phyloP scores from a whole-genome alignment of 1,140 invertebrate species.

The Magallana gigas region DNA sequence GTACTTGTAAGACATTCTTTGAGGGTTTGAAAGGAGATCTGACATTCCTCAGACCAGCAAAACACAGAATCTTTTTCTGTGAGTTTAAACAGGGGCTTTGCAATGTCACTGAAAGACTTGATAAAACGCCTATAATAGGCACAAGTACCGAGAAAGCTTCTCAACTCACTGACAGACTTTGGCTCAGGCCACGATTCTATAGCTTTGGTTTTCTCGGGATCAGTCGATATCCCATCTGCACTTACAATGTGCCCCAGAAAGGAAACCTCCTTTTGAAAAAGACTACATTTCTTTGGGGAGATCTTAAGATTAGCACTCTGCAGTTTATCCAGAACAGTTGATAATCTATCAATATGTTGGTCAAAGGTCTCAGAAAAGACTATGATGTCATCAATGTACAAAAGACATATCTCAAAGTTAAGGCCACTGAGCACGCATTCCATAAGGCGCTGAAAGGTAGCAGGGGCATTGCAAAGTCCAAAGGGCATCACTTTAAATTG shows the following conservation, averaged over 20 bases:
- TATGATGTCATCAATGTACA: conserved; percentile 57
- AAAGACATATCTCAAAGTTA: conserved; percentile 38
- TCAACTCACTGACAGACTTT: conserved; percentile 56
- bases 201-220: conserved; percentile 39
- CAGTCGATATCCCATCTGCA: conserved; percentile 33
- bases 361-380: conserved; percentile 40
- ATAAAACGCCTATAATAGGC: conserved; percentile 72
- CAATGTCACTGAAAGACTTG: conserved; percentile 5
- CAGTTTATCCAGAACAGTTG: conserved; percentile 37
- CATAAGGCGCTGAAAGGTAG: conserved; percentile 61
- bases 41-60: background rate
- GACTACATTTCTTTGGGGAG: conserved; percentile 41
- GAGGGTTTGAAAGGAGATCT: background rate
- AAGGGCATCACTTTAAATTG: no score
- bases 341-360: conserved; percentile 16
- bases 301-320: background rate
- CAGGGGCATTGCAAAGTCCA: conserved; percentile 11
- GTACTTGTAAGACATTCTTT: background rate
- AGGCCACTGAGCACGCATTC: conserved; percentile 49
- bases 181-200: conserved; percentile 57
- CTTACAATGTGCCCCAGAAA: conserved; percentile 57
- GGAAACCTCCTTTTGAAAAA: conserved; percentile 51
- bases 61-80: background rate
- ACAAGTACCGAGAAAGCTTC: conserved; percentile 75
- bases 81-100: background rate